Percentiles rank a stretch among this genome's conserved stretches.
Evolutionary conservation across 2,888 invertebrate species (phyloP).

Genomic region (Electrophaes corylata): DNA sequence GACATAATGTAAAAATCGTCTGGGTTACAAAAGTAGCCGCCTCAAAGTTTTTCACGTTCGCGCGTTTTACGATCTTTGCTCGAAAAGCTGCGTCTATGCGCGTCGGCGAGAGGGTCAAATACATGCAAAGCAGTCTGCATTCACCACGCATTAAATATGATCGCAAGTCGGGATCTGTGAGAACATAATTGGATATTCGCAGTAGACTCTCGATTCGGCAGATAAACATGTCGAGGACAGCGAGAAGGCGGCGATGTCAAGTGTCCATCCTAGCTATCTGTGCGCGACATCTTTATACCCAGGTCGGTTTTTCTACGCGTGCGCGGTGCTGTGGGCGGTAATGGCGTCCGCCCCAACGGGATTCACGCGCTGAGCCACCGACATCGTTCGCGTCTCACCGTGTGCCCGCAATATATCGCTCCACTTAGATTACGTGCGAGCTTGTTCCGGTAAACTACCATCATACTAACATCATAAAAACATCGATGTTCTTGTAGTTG

Average conservation of each 20-base stretch:
- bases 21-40: slow-evolving; percentile 60
- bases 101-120: slow-evolving; percentile 49
- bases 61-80: slow-evolving; percentile 61
- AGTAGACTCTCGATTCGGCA: slow-evolving; percentile 62
- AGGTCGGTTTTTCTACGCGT: slow-evolving; percentile 77
- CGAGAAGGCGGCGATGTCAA: slow-evolving; percentile 65
- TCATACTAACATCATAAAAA: slow-evolving; percentile 59
- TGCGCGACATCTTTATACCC: slow-evolving; percentile 73
- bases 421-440: slow-evolving; percentile 77
- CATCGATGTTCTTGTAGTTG: slow-evolving; percentile 43
- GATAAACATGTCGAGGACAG: slow-evolving; percentile 60
- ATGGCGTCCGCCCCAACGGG: slow-evolving; percentile 81
- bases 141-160: slow-evolving; percentile 57
- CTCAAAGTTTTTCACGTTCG: slow-evolving; percentile 49
- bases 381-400: slow-evolving; percentile 81
- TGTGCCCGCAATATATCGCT: slow-evolving; percentile 80
- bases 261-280: slow-evolving; percentile 74
- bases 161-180: slow-evolving; percentile 59
- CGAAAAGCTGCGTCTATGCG: slow-evolving; percentile 52
- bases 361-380: slow-evolving; percentile 75
- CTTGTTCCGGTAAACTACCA: slow-evolving; percentile 73
- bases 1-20: slow-evolving; percentile 58
- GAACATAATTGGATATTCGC: slow-evolving; percentile 73
- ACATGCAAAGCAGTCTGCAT: slow-evolving; percentile 60
- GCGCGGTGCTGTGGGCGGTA: slow-evolving; percentile 78